Evolutionary conservation across 1,140 invertebrate species (phyloP), one percentile per base, ranked within the genome.

Genomic region (Physella acuta): DNA sequence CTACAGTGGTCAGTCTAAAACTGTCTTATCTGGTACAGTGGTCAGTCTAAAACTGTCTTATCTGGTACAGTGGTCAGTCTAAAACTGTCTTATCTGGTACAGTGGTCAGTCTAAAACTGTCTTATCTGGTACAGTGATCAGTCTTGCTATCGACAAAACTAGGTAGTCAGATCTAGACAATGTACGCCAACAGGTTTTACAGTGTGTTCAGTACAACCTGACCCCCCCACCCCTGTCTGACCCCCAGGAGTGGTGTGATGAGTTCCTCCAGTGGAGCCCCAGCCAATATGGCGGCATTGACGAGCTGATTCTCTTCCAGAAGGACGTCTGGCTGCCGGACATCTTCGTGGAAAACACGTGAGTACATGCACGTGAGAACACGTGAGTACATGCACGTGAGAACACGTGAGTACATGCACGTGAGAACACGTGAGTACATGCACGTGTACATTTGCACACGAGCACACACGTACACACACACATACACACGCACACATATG

Each of bases 301-400:
- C 56, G 68, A 74, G 44, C 60, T 74, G 24, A 72, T 71, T 3
- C 51, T 73, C 1, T 72, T 76, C 67, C 51, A 76, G 60, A 67
- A 73, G 60, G 75, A 78, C 17, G 75, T 80, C 11, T 80, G 77
- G 76, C 74, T 76, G 20, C 78, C 76, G 0, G 76, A 80, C 56
- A 65, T 78, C 26, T 72, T 77, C 26, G 76, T 78, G 14, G 75
- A 80, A 53, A 80, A 78, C 68, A 76, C 76, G 76, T 80, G 68
- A 76, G 74, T 76, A 3, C 5, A 0, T 11, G 53, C n/a, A n/a
- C n/a, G n/a, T n/a, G 75, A 80, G 51, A 80, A 78, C 68, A 76
- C 76, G 76, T 80, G 68, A 76, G 74, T 76, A 3, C 5, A 0
- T 11, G 53, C n/a, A n/a, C n/a, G n/a, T n/a, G 75, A 80, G 51